Base-by-base conservation (phyloP, 2,113 vertebrate genomes). In the Aramus guarauna region DNA sequence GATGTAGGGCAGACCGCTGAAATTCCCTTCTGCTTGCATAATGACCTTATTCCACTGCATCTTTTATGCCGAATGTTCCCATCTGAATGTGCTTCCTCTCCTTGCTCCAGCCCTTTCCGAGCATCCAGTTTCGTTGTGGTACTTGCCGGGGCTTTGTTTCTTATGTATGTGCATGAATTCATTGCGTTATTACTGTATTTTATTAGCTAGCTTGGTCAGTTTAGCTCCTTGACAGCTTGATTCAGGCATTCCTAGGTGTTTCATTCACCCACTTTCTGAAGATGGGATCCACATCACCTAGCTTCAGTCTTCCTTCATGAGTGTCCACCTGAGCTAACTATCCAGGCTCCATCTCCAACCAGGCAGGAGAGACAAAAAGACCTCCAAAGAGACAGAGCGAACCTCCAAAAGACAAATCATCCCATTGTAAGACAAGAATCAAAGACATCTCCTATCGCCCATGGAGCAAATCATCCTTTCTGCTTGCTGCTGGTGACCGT, bases 181-280 rank as follows among this genome's bases (percentile, higher is more conserved):
- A 6, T 60, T 30, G 58, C 3, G 0, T 73, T 72, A 37, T 30
- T 86, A 32, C 56, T 0, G 0, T 45, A 10, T 39, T 72, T 72
- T 73, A 12, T 60, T 48, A 59, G n/a, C 36, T 53, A 29, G 39
- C n/a, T 56, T 18, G 20, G 34, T 67, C 10, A 16, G 67, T 87
- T 59, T 45, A 75, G 18, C 27, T 75, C 80, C 62, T 72, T 82
- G 73, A 56, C 20, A 71, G 73, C 48, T 48, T 56, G 52, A 39
- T 71, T 84, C 48, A 52, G 75, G 15, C 30, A 29, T 62, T 52
- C 0, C 0, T 30, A 14, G 27, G 15, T 13, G 5, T 72, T 83
- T 74, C 71, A 39, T 66, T 52, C 43, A 24, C 30, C 17, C 13
- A 76, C 3, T 66, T 29, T 72, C 60, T 63, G 50, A 68, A 15